phyloP scores from a whole-genome alignment of 2,797 vertebrate species.

The Sebastes hubbsi region DNA sequence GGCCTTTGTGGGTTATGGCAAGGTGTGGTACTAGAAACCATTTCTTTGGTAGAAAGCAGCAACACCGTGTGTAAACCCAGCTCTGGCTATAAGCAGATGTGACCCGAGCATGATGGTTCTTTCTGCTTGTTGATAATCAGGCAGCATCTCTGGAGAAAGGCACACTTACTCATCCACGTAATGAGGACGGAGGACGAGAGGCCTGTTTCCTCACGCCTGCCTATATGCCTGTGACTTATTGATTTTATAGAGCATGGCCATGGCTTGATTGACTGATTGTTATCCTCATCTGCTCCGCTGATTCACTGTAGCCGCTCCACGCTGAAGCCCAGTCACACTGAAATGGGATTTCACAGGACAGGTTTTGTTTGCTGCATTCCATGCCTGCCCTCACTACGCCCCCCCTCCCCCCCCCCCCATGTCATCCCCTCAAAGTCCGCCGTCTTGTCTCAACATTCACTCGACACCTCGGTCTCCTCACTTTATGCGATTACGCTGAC shows the following conservation, averaged over 20 bases:
- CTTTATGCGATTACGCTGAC: slow-evolving; percentile 2
- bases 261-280: slow-evolving; percentile 55
- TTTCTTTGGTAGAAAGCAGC: no score
- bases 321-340: neutral
- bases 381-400: neutral
- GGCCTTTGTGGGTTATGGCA: neutral
- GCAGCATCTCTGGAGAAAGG: slow-evolving; percentile 73
- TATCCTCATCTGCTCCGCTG: slow-evolving; percentile 37
- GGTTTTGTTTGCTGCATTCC: neutral
- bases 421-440: neutral
- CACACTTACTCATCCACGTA: slow-evolving; percentile 81
- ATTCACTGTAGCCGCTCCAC: slow-evolving; percentile 14
- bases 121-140: slow-evolving; percentile 81
- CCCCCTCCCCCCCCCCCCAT: no score
- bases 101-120: neutral
- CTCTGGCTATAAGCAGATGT: neutral
- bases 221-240: slow-evolving; percentile 83
- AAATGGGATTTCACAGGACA: slow-evolving; percentile 39
- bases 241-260: slow-evolving; percentile 82
- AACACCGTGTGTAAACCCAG: neutral
- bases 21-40: no score
- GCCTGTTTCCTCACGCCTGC: slow-evolving; percentile 75
- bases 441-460: neutral
- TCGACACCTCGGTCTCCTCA: neutral
- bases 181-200: slow-evolving; percentile 50